Conservation (phyloP, 2,113 vertebrate genomes). For the Syrrhaptes paradoxus region DNA sequence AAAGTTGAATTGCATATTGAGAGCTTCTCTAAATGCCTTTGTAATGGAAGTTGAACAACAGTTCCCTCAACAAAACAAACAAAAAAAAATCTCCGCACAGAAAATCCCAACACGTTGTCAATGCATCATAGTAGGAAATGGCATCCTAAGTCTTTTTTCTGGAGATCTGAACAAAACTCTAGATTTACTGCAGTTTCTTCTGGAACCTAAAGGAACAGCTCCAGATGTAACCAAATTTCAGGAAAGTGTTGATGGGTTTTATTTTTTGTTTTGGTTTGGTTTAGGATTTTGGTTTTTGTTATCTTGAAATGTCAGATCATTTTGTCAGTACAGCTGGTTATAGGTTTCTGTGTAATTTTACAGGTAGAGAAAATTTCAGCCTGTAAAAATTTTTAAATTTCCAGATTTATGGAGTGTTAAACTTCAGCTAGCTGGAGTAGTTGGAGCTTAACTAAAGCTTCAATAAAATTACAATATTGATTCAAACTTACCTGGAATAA, state of each 20-base stretch:
- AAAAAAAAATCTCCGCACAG: rapidly evolving
- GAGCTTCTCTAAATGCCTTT: background rate
- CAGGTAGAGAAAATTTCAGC: background rate
- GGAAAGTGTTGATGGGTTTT: background rate
- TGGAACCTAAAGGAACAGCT: rapidly evolving
- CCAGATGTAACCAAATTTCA: background rate
- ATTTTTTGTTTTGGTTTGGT: background rate
- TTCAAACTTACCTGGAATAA: background rate
- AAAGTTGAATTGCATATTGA: background rate
- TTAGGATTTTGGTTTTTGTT: background rate
- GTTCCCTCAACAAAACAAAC: background rate
- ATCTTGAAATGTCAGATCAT: background rate
- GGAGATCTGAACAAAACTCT: background rate
- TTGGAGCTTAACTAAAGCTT: background rate
- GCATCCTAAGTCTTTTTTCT: background rate
- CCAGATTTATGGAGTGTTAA: background rate
- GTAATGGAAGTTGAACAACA: background rate
- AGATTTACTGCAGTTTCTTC: background rate
- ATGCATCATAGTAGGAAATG: rapidly evolving
- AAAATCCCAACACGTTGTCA: background rate
- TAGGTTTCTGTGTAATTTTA: background rate
- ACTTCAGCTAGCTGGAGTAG: background rate
- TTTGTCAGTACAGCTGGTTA: background rate
- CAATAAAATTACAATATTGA: background rate
- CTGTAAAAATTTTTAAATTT: background rate